Percentiles rank a stretch among this genome's conserved stretches.
Evolutionary conservation across 2,888 invertebrate genomes (phyloP).

Genomic region (Limnephilus rhombicus): DNA sequence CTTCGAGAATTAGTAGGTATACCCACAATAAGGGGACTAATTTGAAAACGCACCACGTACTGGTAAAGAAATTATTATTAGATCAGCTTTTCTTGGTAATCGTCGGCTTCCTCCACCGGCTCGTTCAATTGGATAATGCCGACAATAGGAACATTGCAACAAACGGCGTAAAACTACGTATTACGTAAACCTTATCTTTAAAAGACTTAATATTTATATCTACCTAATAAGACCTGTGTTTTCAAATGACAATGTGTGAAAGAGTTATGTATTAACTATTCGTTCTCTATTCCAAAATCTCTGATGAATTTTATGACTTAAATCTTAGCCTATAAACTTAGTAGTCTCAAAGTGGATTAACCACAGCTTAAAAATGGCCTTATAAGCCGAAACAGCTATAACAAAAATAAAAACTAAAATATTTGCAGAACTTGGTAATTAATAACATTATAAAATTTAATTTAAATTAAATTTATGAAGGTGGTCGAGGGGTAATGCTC

Average conservation of each 20-base stretch:
- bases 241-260: background rate
- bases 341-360: no score
- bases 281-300: no score
- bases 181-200: background rate
- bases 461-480: no score
- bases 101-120: background rate
- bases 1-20: background rate
- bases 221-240: background rate
- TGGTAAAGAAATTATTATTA: background rate
- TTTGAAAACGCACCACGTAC: background rate
- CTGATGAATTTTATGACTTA: no score
- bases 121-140: background rate
- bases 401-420: no score
- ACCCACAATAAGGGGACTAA: background rate
- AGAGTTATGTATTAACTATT: no score
- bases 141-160: background rate
- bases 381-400: no score
- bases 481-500: no score
- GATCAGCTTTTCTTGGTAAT: background rate
- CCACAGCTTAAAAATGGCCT: no score
- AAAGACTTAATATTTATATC: background rate
- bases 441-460: no score
- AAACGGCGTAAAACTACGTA: background rate
- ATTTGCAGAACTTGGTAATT: no score
- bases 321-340: no score